These are phyloP conservation scores for Cheirogaleus major DNA, from an alignment of 2,797 vertebrate species.

Conservation along the genomic window DNA sequence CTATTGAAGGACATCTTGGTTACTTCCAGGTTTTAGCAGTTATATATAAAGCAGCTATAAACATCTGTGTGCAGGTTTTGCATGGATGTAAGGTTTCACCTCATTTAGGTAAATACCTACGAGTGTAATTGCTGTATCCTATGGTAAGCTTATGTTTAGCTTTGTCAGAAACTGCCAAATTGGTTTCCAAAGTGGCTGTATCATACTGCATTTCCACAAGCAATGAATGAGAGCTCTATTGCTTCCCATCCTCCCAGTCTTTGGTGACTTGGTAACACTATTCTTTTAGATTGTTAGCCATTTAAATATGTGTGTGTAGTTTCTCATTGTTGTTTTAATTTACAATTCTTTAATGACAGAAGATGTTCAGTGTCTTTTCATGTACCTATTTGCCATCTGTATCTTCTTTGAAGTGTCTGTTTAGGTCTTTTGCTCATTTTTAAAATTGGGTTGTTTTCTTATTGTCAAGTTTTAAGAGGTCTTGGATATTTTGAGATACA, in stretches of 20 bases:
- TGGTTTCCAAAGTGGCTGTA: not conserved
- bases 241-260: not conserved
- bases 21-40: not conserved
- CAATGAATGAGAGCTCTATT: not conserved
- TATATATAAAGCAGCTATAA: not conserved
- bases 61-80: not conserved
- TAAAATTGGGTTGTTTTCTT: not conserved
- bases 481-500: not conserved
- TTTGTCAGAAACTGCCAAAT: not conserved
- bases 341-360: not conserved
- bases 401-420: not conserved
- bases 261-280: not conserved
- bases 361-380: not conserved
- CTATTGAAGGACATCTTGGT: not conserved
- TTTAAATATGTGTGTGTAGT: not conserved
- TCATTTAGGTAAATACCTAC: not conserved
- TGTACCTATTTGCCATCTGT: not conserved
- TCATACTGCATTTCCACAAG: not conserved
- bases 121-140: not conserved
- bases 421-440: not conserved
- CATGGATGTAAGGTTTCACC: not conserved
- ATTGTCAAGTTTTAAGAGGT: not conserved
- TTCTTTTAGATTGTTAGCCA: not conserved
- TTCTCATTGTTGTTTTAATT: not conserved
- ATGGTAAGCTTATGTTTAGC: not conserved